phyloP scores from a whole-genome alignment of 2,797 vertebrate genomes.

The Schizothorax lantsangensis region DNA sequence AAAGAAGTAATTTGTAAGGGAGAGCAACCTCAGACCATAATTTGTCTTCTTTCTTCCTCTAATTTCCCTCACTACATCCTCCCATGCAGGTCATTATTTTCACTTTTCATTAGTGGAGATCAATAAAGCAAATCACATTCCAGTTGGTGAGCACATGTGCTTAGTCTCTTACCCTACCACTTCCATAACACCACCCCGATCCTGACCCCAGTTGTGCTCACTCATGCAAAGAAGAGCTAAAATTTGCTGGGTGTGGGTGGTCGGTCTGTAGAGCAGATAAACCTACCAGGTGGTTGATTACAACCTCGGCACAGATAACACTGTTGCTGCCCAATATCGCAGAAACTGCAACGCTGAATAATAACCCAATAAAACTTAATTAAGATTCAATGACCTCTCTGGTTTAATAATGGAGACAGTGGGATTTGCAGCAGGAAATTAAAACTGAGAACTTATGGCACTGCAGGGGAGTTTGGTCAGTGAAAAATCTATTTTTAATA shows the following conservation, averaged over 20 bases:
- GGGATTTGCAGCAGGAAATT: conserved; percentile 70
- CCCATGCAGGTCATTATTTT: conserved; percentile 76
- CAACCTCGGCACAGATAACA: conserved; percentile 56
- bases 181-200: conserved; percentile 28
- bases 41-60: conserved; percentile 59
- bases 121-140: conserved; percentile 74
- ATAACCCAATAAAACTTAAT: conserved; percentile 78
- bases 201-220: background rate
- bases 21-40: conserved; percentile 61
- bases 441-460: conserved; percentile 65
- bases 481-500: conserved; percentile 59
- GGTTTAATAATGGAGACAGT: conserved; percentile 72
- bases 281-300: conserved; percentile 56
- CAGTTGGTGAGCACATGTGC: conserved; percentile 61
- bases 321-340: conserved; percentile 62
- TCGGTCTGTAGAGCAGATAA: conserved; percentile 45
- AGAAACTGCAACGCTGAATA: conserved; percentile 70
- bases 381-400: conserved; percentile 75
- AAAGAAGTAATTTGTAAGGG: conserved; percentile 70
- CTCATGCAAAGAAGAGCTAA: background rate
- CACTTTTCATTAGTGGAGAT: conserved; percentile 81
- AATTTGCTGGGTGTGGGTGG: background rate
- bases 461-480: conserved; percentile 58
- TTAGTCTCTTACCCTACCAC: background rate
- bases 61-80: conserved; percentile 60